Evolutionary conservation across 1,140 invertebrate genomes (phyloP), one percentile per base, ranked within the genome.

Genomic region (Wiebesia pumilae): DNA sequence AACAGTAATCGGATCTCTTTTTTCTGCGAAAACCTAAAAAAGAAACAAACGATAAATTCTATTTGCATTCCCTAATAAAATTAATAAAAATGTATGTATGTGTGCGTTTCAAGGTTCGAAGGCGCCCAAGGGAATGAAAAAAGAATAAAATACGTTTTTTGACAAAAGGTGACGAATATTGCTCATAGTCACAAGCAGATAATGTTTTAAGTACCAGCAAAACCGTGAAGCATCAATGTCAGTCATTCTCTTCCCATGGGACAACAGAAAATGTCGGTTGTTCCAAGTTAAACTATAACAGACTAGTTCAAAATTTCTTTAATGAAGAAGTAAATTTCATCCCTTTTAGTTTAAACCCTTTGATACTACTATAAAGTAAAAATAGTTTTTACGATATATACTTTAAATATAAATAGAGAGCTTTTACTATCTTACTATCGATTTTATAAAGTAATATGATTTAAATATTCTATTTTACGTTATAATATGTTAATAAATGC

Each of bases 221-320:
- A 87, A 90, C 88, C 84, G 84, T 81, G 87, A 88, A 90, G 88
- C 89, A 87, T 90, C 47, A 65, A 81, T 79, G 75, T 38, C 40
- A 21, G n/a, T 69, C 51, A 65, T 65, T 58, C 89, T 90, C 90
- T 91, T 91, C 91, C 91, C 91, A 24, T 79, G 92, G 91, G 92
- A 92, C 93, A 93, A 93, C 91, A 91, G 90, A 88, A 86, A 71
- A 87, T 88, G 92, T 91, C 91, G 89, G 90, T 88, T 88, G n/a
- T 27, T 65, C 87, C 16, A 86, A 87, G 89, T 90, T 89, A 90
- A 91, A 89, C 91, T 90, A 84, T 87, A 88, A 89, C 89, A 91
- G 89, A 90, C 89, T 86, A 90, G 90, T 90, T 89, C 43, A 88
- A 91, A 93, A 93, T 93, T 93, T 93, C 91, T 93, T 92, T 91